Base-by-base conservation (phyloP, 37 sponge, comb jelly and placozoan species). In the Eunapius fragilis region DNA sequence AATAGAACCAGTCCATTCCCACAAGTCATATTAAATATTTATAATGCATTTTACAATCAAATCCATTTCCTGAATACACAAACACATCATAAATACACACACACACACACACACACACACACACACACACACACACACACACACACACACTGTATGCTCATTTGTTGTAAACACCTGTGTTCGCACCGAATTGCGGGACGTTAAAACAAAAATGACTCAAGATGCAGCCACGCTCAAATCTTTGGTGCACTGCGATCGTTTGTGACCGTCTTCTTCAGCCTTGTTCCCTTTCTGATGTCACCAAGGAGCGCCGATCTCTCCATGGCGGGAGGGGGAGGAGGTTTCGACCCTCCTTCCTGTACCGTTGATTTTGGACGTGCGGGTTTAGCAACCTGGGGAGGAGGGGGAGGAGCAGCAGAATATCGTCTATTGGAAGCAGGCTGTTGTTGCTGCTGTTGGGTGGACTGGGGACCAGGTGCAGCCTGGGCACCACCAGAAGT, bases 161-260 rank as follows among this genome's bases (percentile, higher is more conserved):
- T 6, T 41, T 41, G 41, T 41, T 41, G 6, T 6, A 41, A 6
- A 41, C 41, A 41, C 41, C 58, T 19, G 22, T 58, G 14, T 11
- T 45, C 0, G 22, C 58, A 19, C 14, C 22, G 4, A 17, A 58
- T 58, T 58, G 22, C 58, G 9, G 47, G 9, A 58, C 58, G 6
- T 19, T 58, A 19, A 12, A 58, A 58, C 14, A 17, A 11, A 58
- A 13, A 12, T 19, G 22, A 58, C 14, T 11, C 1, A 19, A 17
- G 58, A 10, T 17, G 73, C 34, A 83, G 33, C 17, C 36, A 26
- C 13, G 12, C 4, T 84, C 50, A 88, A 32, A 90, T 86, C 35
- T 68, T 88, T 10, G 92, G 92, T 24, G 92, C 92, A 83, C 88
- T 88, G 26, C 89, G 37, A 47, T 92, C 92, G 36, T 88, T 70